Conservation (phyloP, 1,140 invertebrate genomes). For the Aphis craccivora region DNA sequence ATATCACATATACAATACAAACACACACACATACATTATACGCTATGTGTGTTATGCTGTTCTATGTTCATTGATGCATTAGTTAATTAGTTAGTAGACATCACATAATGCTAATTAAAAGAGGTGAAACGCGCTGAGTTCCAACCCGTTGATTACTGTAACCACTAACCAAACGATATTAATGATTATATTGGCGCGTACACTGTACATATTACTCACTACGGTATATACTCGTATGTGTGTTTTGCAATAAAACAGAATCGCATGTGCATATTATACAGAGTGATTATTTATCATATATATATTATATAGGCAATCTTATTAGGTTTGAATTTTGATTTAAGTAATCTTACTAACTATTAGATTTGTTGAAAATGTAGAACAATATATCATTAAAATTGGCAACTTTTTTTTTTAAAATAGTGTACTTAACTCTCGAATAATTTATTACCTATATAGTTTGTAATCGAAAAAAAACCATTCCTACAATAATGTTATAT, state of each 20-base stretch:
- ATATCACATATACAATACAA: neutral
- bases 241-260: constrained; percentile 13
- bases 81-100: constrained; percentile 34
- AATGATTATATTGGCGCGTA: neutral
- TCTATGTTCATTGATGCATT: neutral
- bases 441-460: neutral
- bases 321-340: neutral
- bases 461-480: neutral
- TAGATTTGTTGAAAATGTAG: neutral
- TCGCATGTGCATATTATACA: neutral
- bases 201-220: neutral
- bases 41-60: neutral
- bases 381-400: neutral
- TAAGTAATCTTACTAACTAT: neutral
- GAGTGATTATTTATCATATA: neutral
- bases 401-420: neutral
- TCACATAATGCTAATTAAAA: constrained; percentile 22
- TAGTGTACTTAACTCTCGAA: neutral
- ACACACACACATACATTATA: neutral
- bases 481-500: too few species aligned
- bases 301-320: too few species aligned
- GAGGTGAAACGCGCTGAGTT: neutral
- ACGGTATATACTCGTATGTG: neutral
- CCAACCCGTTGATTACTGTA: constrained; percentile 3
- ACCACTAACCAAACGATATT: neutral